Evolutionary conservation across 2,113 vertebrate species (phyloP).

Genomic region (Phrynosoma blainvillii): DNA sequence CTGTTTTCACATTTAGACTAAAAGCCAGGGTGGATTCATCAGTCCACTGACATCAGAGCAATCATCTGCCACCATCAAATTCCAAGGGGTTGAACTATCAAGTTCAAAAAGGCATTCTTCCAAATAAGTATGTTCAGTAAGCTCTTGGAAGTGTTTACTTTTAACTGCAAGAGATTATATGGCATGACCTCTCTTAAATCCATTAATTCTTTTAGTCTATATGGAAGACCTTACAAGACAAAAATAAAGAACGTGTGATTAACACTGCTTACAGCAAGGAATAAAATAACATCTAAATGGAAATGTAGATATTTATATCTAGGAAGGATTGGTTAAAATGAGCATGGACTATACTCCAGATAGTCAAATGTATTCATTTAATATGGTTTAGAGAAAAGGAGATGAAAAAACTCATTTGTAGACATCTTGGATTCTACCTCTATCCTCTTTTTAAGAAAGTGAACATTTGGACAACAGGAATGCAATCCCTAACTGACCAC

Average conservation of each 20-base stretch:
- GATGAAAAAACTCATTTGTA: neutral
- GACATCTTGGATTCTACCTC: too few species aligned
- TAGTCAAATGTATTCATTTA: neutral
- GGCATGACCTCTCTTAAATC: neutral
- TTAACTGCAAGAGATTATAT: neutral
- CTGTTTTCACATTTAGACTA: too few species aligned
- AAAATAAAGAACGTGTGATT: neutral
- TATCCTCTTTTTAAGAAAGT: neutral
- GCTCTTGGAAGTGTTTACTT: neutral
- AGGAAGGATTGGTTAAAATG: neutral
- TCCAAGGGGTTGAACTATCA: too few species aligned
- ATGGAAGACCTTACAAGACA: neutral
- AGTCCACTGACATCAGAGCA: too few species aligned
- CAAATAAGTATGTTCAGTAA: neutral
- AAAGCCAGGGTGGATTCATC: too few species aligned
- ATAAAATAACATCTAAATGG: constrained; percentile 9
- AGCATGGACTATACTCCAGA: neutral
- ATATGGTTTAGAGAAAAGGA: neutral
- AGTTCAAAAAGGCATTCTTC: too few species aligned
- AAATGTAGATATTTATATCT: neutral
- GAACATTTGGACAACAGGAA: neutral
- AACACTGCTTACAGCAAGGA: neutral
- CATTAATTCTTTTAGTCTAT: neutral
- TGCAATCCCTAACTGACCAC: neutral
- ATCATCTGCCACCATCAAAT: too few species aligned